These are phyloP conservation scores for Odocoileus virginianus DNA, from an alignment of 2,113 vertebrate genomes.

Conservation along the genomic window DNA sequence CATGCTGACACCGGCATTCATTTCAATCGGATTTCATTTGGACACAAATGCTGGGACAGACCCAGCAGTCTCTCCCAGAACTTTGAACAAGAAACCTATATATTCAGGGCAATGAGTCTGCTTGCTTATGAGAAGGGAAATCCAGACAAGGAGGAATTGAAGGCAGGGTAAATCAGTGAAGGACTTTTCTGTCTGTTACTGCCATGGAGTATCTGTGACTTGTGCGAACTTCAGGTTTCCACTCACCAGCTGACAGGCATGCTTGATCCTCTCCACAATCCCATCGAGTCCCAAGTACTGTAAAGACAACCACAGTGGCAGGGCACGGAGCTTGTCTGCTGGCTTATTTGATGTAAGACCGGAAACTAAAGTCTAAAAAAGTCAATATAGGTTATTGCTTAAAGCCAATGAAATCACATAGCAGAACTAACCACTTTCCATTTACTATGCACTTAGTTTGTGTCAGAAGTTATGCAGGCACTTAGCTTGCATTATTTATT, in stretches of 20 bases:
- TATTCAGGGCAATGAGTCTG: not conserved
- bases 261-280: slow-evolving; percentile 91
- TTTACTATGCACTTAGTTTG: not conserved
- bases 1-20: not conserved
- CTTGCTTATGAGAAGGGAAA: not conserved
- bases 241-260: slow-evolving; percentile 89
- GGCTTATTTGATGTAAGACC: slow-evolving; percentile 93
- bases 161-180: not conserved
- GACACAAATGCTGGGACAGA: not conserved
- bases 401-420: not conserved
- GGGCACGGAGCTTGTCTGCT: slow-evolving; percentile 91
- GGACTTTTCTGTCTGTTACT: not conserved
- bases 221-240: not conserved
- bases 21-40: not conserved
- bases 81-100: not conserved
- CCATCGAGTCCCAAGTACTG: slow-evolving; percentile 94
- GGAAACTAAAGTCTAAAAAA: slow-evolving; percentile 89
- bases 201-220: not conserved
- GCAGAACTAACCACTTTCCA: not conserved
- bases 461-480: not conserved
- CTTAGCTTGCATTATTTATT: not conserved
- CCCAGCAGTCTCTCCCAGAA: not conserved
- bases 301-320: slow-evolving; percentile 95
- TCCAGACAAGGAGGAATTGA: not conserved
- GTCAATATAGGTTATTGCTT: not conserved